phyloP scores from a whole-genome alignment of 2,797 vertebrate genomes.

The Onychomys torridus region DNA sequence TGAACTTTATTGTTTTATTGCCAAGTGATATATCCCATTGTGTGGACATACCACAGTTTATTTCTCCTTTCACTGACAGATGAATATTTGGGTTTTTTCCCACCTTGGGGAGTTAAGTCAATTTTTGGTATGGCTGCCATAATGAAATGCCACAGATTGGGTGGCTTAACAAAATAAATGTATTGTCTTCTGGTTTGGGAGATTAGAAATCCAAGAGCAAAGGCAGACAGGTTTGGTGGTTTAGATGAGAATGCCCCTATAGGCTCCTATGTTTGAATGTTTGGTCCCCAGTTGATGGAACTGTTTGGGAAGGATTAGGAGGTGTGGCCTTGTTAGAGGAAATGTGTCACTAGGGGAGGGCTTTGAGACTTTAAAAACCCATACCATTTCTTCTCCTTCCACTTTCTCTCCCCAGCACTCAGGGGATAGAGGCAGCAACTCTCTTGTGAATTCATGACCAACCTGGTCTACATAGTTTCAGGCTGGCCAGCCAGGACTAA shows the following conservation, averaged over 20 bases:
- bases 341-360: background rate
- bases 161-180: background rate
- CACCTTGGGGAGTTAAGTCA: background rate
- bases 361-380: background rate
- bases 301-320: background rate
- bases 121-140: background rate
- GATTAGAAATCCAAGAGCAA: background rate
- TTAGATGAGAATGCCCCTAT: background rate
- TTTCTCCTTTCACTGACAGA: background rate
- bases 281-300: background rate
- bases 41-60: background rate
- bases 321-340: background rate
- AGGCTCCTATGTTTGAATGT: background rate
- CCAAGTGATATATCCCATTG: background rate
- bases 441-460: background rate
- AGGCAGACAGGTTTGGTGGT: background rate
- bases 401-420: background rate
- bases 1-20: background rate
- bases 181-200: background rate
- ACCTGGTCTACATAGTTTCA: background rate
- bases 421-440: too few relatives aligned
- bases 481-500: background rate
- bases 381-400: background rate
- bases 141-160: background rate
- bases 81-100: background rate